A percentile compares a stretch with the other conserved stretches of the same genome.
phyloP scores from a whole-genome alignment of 2,797 vertebrate genomes.

The Urosaurus nigricauda region DNA sequence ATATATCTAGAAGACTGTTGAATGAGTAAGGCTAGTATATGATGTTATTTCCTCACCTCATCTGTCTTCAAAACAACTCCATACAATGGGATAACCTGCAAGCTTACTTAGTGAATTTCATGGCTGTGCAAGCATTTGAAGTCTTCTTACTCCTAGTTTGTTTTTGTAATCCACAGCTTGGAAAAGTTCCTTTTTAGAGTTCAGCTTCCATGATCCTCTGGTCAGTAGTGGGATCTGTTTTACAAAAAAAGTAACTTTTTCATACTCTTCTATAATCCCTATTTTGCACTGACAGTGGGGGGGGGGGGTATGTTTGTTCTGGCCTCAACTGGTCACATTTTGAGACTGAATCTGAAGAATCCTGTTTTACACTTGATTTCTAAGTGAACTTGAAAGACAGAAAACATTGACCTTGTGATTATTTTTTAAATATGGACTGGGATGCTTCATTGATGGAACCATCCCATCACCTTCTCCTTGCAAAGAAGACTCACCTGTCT shows the following conservation, averaged over 20 bases:
- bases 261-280: too few relatives aligned
- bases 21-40: not conserved
- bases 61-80: too few relatives aligned
- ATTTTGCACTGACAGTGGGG: too few relatives aligned
- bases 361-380: not conserved
- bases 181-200: too few relatives aligned
- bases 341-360: not conserved
- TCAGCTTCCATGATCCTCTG: too few relatives aligned
- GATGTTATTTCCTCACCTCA: not conserved
- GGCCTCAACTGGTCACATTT: not conserved
- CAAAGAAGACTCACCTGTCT: too few relatives aligned
- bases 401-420: conserved; percentile 9
- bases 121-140: not conserved
- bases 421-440: conserved; percentile 22
- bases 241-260: too few relatives aligned
- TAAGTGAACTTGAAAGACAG: conserved; percentile 3
- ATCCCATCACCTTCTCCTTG: too few relatives aligned
- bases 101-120: not conserved
- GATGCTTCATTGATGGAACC: not conserved
- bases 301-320: too few relatives aligned
- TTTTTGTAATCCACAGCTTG: too few relatives aligned
- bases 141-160: not conserved
- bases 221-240: too few relatives aligned
- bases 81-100: not conserved
- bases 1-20: not conserved